Base-by-base conservation (phyloP, 1,140 invertebrate genomes). In the Penaeus indicus region DNA sequence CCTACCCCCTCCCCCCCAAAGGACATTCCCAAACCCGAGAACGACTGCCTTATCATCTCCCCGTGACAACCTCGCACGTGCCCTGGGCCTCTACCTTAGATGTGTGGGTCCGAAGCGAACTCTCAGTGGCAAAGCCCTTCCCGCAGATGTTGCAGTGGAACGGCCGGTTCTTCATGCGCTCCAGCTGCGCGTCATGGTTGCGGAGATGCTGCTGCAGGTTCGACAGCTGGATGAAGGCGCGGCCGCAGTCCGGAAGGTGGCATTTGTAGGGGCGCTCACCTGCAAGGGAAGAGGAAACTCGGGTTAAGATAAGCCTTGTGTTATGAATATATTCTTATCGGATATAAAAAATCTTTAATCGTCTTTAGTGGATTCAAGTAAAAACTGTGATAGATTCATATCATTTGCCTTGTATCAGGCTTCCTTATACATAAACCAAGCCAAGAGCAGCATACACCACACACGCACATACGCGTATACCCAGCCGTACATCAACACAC, bases 251-350 rank as follows among this genome's bases (percentile, higher is more conserved):
- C 60, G 97, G 97, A 91, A 98, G 94, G 92, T 98, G 97, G 93
- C 98, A 99, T 94, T 98, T 97, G 94, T 99, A 99, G 18, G 98
- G 98, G 91, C 98, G 95, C 94, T 98, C 98, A 92, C 97, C 98
- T 99, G 94, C 62, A 95, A 95, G 92, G 89, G 91, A 85, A 54
- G 79, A 82, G 60, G 67, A 27, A 69, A 54, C 16, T 10, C 10
- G 54, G 54, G 54, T 54, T 54, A 54, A 54, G 54, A 54, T 54
- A 16, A 11, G 54, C 54, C 54, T 42, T 42, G 38, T 42, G 54
- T 5, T 13, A 13, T 54, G 16, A 54, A 54, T 54, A 19, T 78
- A 27, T 32, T 25, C 19, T 27, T 10, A 21, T 78, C 47, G 47
- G 8, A 38, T 1, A 16, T 78, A 18, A 78, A 38, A 27, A 1